phyloP scores from a whole-genome alignment of 2,888 invertebrate genomes.

The Sphaeridia pumilis region DNA sequence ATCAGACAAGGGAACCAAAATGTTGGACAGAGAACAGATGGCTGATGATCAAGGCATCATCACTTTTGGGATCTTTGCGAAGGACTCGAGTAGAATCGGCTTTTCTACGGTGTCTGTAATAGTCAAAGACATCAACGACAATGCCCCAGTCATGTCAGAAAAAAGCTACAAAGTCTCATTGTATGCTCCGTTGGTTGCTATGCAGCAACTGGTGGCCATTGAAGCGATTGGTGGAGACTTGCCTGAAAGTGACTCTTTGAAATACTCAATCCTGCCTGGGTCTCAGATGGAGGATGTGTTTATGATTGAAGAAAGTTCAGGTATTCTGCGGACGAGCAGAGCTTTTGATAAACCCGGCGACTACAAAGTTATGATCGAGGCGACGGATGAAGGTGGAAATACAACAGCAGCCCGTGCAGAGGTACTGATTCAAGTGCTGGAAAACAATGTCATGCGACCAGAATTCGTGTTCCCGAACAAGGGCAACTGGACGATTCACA shows the following conservation, averaged over 20 bases:
- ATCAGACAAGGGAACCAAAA: constrained; percentile 48
- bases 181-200: constrained; percentile 62
- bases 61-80: constrained; percentile 18
- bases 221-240: constrained; percentile 70
- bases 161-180: constrained; percentile 67
- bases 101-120: constrained; percentile 18
- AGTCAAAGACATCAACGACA: constrained; percentile 24
- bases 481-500: constrained; percentile 29
- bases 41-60: constrained; percentile 15
- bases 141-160: constrained; percentile 59
- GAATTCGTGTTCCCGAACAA: constrained; percentile 34
- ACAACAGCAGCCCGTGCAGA: constrained; percentile 1
- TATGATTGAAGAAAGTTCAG: constrained; percentile 59
- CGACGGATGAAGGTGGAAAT: constrained; percentile 51
- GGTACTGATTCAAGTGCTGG: constrained; percentile 27
- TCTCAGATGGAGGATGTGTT: constrained; percentile 61
- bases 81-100: constrained; percentile 22
- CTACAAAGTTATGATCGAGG: constrained; percentile 57
- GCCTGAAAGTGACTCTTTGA: constrained; percentile 62
- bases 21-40: constrained; percentile 60
- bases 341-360: constrained; percentile 52
- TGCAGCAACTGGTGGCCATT: constrained; percentile 67
- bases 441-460: constrained; percentile 31
- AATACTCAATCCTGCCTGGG: constrained; percentile 58
- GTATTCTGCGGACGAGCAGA: constrained; percentile 65